Percentiles rank a stretch among this genome's conserved stretches.
phyloP scores from a whole-genome alignment of 2,797 vertebrate species.

The Sphenodon punctatus region DNA sequence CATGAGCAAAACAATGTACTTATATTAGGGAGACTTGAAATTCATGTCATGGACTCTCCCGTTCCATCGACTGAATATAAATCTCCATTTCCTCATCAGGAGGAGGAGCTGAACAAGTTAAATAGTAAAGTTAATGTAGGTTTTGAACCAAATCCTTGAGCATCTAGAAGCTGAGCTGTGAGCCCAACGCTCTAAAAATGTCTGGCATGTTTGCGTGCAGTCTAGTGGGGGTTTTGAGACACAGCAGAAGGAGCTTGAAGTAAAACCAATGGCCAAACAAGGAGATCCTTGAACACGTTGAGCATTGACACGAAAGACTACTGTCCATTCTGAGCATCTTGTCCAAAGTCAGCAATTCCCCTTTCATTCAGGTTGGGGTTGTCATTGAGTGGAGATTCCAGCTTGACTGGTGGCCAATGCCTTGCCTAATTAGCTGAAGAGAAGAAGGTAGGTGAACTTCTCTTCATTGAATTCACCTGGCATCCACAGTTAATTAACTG shows the following conservation, averaged over 20 bases:
- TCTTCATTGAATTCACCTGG: background rate
- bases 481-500: fast-evolving
- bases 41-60: slow-evolving; percentile 51
- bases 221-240: background rate
- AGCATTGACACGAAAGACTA: no score
- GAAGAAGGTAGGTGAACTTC: background rate
- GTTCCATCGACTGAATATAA: background rate
- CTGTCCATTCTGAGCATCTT: no score
- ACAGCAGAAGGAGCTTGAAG: fast-evolving
- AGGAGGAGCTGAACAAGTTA: fast-evolving
- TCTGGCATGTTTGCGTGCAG: no score
- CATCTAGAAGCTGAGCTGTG: background rate
- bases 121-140: fast-evolving
- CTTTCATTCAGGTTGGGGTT: fast-evolving
- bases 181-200: no score
- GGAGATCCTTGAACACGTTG: no score
- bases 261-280: background rate
- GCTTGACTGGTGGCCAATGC: background rate
- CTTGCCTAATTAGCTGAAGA: background rate
- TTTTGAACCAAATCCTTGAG: fast-evolving
- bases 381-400: background rate
- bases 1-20: slow-evolving; percentile 46
- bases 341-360: fast-evolving
- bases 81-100: background rate
- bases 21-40: slow-evolving; percentile 23